Evolutionary conservation across 2,888 invertebrate species (phyloP).

Genomic region (Camptogramma bilineatum): DNA sequence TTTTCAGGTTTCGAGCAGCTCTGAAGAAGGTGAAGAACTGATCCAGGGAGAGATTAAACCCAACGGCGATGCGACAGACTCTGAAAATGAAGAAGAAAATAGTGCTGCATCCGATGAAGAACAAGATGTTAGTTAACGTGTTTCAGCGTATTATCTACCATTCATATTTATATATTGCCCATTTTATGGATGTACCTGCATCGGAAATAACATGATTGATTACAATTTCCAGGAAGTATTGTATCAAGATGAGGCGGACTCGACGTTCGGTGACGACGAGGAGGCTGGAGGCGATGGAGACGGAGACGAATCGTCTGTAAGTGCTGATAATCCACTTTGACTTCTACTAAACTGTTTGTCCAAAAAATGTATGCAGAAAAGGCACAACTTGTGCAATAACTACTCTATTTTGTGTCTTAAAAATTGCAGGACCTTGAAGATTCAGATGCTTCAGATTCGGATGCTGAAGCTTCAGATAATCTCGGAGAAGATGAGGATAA

Average conservation of each 20-base stretch:
- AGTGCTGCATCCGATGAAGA: conserved; percentile 71
- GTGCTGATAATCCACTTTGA: conserved; percentile 35
- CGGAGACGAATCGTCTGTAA: conserved; percentile 67
- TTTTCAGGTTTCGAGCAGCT: conserved; percentile 37
- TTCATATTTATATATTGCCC: no score
- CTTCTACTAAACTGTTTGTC: neutral
- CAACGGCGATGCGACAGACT: conserved; percentile 68
- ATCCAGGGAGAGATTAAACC: conserved; percentile 60
- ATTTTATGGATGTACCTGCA: neutral
- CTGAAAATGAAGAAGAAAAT: conserved; percentile 76
- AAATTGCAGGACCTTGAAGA: conserved; percentile 63
- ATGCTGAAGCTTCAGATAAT: conserved; percentile 37
- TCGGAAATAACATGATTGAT: neutral
- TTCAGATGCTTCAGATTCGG: conserved; percentile 55
- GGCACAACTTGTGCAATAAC: neutral
- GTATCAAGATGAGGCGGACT: conserved; percentile 85
- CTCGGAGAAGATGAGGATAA: conserved; percentile 48
- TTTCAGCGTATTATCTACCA: neutral
- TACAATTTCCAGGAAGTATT: conserved; percentile 67
- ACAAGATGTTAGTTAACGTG: conserved; percentile 67
- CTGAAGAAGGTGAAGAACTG: conserved; percentile 57
- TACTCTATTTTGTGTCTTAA: neutral
- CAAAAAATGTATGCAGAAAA: no score
- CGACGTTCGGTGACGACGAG: conserved; percentile 67
- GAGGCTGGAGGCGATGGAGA: conserved; percentile 43